Conservation (phyloP, 1,140 invertebrate species). For the Diorhabda carinulata region DNA sequence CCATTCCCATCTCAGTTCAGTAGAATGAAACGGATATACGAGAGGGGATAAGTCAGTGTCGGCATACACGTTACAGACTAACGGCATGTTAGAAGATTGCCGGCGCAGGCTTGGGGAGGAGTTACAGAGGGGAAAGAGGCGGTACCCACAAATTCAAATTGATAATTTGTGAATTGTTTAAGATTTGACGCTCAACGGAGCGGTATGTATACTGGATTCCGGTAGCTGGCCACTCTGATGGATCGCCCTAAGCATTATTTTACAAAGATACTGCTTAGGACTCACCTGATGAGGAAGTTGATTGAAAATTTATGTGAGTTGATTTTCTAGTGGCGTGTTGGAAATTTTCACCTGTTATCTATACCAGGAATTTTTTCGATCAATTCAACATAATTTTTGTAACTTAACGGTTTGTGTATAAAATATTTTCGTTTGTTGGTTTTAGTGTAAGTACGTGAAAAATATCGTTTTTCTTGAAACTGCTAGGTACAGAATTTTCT, state of each 20-base stretch:
- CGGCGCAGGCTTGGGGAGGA: conserved; percentile 44
- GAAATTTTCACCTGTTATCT: background rate
- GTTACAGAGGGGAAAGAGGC: conserved; percentile 34
- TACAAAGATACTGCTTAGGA: background rate
- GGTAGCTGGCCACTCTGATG: conserved; percentile 37
- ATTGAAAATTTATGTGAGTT: background rate
- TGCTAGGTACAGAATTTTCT: no score
- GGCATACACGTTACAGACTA: conserved; percentile 27
- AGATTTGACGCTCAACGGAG: conserved; percentile 47
- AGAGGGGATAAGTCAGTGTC: conserved; percentile 38
- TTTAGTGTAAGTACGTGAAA: no score
- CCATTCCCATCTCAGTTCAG: background rate
- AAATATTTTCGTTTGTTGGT: no score
- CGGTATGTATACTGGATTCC: conserved; percentile 38
- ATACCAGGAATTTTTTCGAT: no score
- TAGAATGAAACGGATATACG: conserved; percentile 30
- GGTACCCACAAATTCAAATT: conserved; percentile 43
- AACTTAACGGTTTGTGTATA: no score
- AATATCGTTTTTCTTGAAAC: no score
- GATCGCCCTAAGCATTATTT: conserved; percentile 32
- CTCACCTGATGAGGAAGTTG: background rate
- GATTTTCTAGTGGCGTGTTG: background rate
- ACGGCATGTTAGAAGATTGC: conserved; percentile 32
- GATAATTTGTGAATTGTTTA: conserved; percentile 49
- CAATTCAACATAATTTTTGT: no score